phyloP scores from a whole-genome alignment of 1,140 invertebrate species.

The Sogatella furcifera region DNA sequence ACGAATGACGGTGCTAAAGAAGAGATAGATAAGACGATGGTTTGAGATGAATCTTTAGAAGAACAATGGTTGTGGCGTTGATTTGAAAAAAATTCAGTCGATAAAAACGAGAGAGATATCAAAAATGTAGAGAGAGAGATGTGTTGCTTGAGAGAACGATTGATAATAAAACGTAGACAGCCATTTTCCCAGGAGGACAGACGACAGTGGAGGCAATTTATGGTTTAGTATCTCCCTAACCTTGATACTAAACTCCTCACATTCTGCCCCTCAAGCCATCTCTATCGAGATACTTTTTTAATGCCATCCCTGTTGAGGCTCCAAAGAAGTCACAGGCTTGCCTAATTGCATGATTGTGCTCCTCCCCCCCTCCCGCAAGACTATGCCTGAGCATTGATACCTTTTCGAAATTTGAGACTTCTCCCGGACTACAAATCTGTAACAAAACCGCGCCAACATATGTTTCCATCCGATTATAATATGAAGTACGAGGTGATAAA shows the following conservation, averaged over 20 bases:
- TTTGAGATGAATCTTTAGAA: too few relatives aligned
- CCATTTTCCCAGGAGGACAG: not conserved
- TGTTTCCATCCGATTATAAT: too few relatives aligned
- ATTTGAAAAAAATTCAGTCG: too few relatives aligned
- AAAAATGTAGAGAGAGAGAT: too few relatives aligned
- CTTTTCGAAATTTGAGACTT: conserved; percentile 1
- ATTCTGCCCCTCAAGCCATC: too few relatives aligned
- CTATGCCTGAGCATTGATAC: not conserved
- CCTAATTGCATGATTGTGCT: not conserved
- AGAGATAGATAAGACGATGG: too few relatives aligned
- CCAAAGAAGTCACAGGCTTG: not conserved
- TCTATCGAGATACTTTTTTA: too few relatives aligned
- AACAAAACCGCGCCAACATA: not conserved
- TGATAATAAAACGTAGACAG: not conserved
- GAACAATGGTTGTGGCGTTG: too few relatives aligned
- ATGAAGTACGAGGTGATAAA: too few relatives aligned
- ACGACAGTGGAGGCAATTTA: not conserved
- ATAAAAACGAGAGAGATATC: too few relatives aligned
- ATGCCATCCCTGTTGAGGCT: too few relatives aligned
- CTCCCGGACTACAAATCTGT: not conserved
- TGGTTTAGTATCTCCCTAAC: not conserved
- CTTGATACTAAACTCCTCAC: not conserved
- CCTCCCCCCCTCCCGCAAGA: not conserved
- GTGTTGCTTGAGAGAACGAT: not conserved
- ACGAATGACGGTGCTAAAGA: too few relatives aligned